phyloP scores from a whole-genome alignment of 2,113 vertebrate genomes.

The Pavo muticus region DNA sequence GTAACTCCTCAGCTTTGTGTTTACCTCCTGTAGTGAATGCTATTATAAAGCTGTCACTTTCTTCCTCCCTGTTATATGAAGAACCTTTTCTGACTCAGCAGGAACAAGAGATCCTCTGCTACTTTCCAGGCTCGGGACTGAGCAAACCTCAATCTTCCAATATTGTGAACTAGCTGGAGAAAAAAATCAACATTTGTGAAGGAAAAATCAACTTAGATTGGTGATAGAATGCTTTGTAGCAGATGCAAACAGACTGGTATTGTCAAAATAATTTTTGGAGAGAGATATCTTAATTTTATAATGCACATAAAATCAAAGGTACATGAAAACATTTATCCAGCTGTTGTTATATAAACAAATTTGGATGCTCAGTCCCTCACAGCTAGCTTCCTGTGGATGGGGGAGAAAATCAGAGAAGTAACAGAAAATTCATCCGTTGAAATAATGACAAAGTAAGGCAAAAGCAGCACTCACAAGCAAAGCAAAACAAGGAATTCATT shows the following conservation, averaged over 20 bases:
- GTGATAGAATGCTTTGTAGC: neutral
- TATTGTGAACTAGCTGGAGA: neutral
- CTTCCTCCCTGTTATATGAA: constrained; percentile 1
- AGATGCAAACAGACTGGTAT: neutral
- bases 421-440: neutral
- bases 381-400: neutral
- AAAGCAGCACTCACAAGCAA: neutral
- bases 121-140: neutral
- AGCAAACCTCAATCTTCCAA: neutral
- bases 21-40: constrained; percentile 17
- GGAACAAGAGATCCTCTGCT: neutral
- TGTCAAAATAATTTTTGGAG: neutral
- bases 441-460: neutral
- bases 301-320: neutral
- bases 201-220: neutral
- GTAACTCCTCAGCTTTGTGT: neutral
- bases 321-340: neutral
- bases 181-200: neutral
- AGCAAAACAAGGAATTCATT: neutral
- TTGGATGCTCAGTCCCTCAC: neutral
- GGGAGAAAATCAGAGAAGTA: neutral
- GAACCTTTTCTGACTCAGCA: neutral
- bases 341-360: neutral
- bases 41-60: constrained; percentile 7
- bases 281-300: neutral